Evolutionary conservation across 2,888 invertebrate species (phyloP).

Genomic region (Cheilosia pagana): DNA sequence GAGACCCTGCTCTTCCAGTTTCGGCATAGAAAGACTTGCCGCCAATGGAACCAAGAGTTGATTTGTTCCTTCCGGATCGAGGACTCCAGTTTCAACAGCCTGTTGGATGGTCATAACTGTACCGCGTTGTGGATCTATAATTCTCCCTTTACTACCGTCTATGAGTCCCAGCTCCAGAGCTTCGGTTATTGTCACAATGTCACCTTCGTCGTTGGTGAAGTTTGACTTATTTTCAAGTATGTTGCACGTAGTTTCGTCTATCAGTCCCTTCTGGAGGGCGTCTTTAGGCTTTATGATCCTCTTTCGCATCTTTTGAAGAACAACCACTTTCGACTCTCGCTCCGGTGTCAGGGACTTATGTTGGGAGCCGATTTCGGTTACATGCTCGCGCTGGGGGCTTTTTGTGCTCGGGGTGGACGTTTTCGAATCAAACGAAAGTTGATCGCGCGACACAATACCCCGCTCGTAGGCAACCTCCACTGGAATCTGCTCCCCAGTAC

Average conservation of each 20-base stretch:
- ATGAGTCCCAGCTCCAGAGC: conserved; percentile 89
- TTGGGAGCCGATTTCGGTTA: conserved; percentile 70
- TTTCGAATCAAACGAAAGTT: conserved; percentile 77
- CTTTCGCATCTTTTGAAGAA: conserved; percentile 91
- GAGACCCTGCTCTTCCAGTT: conserved; percentile 93
- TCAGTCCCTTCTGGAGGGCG: conserved; percentile 90
- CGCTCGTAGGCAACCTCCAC: conserved; percentile 92
- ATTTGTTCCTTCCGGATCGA: conserved; percentile 90
- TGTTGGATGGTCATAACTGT: conserved; percentile 91
- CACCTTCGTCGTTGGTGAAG: conserved; percentile 86
- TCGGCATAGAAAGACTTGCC: conserved; percentile 91
- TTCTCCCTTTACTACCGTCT: conserved; percentile 89
- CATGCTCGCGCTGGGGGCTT: conserved; percentile 83
- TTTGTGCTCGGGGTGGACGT: conserved; percentile 77
- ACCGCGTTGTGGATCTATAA: conserved; percentile 93
- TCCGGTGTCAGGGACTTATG: conserved; percentile 85
- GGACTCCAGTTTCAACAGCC: conserved; percentile 92
- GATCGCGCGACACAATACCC: conserved; percentile 86
- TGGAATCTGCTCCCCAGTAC: conserved; percentile 91
- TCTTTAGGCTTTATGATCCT: conserved; percentile 90
- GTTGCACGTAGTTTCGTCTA: conserved; percentile 90
- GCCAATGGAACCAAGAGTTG: conserved; percentile 91
- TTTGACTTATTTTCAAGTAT: conserved; percentile 87
- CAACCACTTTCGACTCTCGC: conserved; percentile 88
- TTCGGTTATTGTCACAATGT: conserved; percentile 88